phyloP scores from a whole-genome alignment of 2,113 vertebrate genomes.

The Lampris incognitus region DNA sequence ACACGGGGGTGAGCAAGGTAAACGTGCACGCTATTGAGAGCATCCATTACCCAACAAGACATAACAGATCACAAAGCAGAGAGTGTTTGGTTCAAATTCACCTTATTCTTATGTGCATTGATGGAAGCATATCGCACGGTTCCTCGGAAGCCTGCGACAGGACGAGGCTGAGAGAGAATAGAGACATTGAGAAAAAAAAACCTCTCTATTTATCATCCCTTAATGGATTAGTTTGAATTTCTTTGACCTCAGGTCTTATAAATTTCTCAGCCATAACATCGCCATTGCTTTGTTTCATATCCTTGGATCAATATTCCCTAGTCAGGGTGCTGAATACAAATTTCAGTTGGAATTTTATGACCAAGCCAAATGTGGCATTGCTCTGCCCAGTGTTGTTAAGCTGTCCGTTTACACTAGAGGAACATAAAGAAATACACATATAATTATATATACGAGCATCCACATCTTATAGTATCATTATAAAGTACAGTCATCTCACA shows the following conservation, averaged over 20 bases:
- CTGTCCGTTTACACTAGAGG: neutral
- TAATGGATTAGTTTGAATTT: neutral
- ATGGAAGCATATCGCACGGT: slow-evolving; percentile 97
- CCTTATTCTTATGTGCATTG: slow-evolving; percentile 97
- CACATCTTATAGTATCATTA: too few relatives aligned
- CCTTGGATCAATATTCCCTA: too few relatives aligned
- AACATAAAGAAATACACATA: too few relatives aligned
- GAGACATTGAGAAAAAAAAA: slow-evolving; percentile 24
- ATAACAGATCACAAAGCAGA: too few relatives aligned
- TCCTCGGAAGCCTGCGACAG: slow-evolving; percentile 95
- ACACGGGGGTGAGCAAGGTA: neutral
- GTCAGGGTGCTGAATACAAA: neutral
- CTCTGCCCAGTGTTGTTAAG: neutral
- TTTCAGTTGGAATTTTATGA: neutral
- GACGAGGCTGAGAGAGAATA: slow-evolving; percentile 85
- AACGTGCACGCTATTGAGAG: neutral
- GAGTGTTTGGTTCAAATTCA: slow-evolving; percentile 68
- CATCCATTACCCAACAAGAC: neutral
- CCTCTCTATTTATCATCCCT: neutral
- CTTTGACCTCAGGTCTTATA: too few relatives aligned
- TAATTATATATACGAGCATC: too few relatives aligned
- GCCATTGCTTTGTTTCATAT: too few relatives aligned
- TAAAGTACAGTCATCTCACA: too few relatives aligned
- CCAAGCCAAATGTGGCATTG: neutral
- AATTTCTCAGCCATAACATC: too few relatives aligned